These are phyloP conservation scores for Portevinia maculata DNA, from an alignment of 2,888 invertebrate species.

Conservation along the genomic window DNA sequence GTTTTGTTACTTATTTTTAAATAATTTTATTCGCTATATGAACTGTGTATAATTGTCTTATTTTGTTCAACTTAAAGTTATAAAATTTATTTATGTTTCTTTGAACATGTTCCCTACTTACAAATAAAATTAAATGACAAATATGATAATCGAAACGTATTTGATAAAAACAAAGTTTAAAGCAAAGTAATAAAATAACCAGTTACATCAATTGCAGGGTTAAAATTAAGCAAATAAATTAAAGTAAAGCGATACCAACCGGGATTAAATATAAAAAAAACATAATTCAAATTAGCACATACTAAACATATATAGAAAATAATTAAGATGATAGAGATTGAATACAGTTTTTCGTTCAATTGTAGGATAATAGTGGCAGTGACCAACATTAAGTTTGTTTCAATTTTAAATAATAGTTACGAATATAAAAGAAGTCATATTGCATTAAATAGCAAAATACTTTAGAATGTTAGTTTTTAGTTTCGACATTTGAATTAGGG, in stretches of 20 bases:
- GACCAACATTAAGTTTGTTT: too few relatives aligned
- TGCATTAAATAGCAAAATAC: too few relatives aligned
- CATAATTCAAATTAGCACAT: conserved; percentile 10
- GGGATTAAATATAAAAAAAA: background rate
- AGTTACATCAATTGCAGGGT: conserved; percentile 50
- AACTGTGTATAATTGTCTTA: conserved; percentile 26
- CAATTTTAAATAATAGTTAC: too few relatives aligned
- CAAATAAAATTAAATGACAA: conserved; percentile 7
- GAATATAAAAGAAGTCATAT: too few relatives aligned
- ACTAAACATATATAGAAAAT: too few relatives aligned
- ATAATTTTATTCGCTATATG: conserved; percentile 17
- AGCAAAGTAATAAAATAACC: conserved; percentile 4
- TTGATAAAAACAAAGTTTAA: background rate
- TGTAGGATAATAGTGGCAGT: too few relatives aligned
- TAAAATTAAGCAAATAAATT: conserved; percentile 28
- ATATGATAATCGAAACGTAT: background rate
- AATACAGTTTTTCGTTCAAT: too few relatives aligned
- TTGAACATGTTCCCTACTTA: conserved; percentile 21
- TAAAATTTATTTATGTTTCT: conserved; percentile 18
- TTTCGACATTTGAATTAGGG: too few relatives aligned
- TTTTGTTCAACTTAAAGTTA: conserved; percentile 18
- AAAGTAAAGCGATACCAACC: background rate
- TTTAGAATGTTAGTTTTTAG: too few relatives aligned
- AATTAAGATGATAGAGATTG: too few relatives aligned
- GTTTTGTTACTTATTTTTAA: conserved; percentile 7